Evolutionary conservation across 2,797 vertebrate species (phyloP).

Genomic region (Acropternis orthonyx): DNA sequence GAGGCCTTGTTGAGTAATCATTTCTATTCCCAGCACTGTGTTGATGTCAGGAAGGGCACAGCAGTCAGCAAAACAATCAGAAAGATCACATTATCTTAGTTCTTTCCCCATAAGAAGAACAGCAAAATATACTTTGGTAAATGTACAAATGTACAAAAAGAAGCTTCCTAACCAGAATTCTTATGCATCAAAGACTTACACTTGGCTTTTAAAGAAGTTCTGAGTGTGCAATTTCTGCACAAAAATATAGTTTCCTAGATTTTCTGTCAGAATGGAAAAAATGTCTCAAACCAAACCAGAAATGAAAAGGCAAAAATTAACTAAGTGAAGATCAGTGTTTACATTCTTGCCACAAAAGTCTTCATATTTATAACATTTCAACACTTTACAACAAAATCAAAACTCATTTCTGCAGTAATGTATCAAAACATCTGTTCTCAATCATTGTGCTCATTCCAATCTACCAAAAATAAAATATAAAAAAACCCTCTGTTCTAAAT

Average conservation of each 20-base stretch:
- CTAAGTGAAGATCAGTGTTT: constrained; percentile 1
- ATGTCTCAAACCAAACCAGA: neutral
- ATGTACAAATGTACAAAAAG: neutral
- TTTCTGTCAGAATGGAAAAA: neutral
- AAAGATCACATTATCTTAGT: constrained; percentile 11
- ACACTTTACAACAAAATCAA: constrained; percentile 29
- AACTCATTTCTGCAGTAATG: constrained; percentile 12
- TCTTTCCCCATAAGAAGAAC: neutral
- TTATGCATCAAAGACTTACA: neutral
- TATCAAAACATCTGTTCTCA: constrained; percentile 60
- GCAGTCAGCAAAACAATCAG: neutral
- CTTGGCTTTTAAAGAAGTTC: neutral
- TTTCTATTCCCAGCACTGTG: constrained; percentile 24
- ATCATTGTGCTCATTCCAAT: constrained; percentile 25
- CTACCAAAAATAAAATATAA: neutral
- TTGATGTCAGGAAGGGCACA: constrained; percentile 43
- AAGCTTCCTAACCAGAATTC: neutral
- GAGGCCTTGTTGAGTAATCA: constrained; percentile 39
- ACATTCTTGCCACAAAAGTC: constrained; percentile 22
- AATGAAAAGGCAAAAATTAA: neutral
- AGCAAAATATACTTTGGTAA: neutral
- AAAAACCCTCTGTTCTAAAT: neutral
- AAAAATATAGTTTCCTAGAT: neutral
- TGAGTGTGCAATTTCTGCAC: neutral
- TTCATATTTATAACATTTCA: constrained; percentile 25